phyloP scores from a whole-genome alignment of 1,140 invertebrate species.

The Pinna nobilis region DNA sequence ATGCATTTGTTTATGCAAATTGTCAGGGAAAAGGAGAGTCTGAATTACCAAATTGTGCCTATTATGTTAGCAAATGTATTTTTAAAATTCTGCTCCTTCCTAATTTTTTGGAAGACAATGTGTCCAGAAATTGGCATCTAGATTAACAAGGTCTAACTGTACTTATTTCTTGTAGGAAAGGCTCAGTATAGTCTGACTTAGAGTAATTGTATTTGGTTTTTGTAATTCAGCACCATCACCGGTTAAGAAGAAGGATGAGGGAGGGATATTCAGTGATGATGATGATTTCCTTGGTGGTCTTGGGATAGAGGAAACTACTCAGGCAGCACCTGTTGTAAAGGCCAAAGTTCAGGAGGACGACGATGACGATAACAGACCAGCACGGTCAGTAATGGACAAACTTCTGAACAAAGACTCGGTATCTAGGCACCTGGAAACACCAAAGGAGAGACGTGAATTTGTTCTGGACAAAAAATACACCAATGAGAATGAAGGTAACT shows the following conservation, averaged over 20 bases:
- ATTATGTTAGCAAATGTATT: no score
- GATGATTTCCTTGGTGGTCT: slow-evolving; percentile 55
- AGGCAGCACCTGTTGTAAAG: background rate
- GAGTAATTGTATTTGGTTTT: background rate
- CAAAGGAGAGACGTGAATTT: slow-evolving; percentile 56
- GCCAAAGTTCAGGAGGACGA: slow-evolving; percentile 28
- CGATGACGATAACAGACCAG: slow-evolving; percentile 44
- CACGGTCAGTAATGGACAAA: slow-evolving; percentile 56
- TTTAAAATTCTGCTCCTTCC: no score
- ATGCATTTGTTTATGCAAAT: no score
- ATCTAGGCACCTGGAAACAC: slow-evolving; percentile 49
- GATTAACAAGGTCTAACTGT: no score
- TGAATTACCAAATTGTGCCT: no score
- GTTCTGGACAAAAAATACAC: slow-evolving; percentile 65
- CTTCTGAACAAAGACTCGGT: slow-evolving; percentile 54
- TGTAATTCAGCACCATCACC: background rate
- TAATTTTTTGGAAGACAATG: no score
- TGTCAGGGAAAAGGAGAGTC: no score
- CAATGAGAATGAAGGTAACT: slow-evolving; percentile 35
- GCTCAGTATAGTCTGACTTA: no score
- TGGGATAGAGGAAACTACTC: slow-evolving; percentile 46
- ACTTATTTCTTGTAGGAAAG: no score
- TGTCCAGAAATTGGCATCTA: no score
- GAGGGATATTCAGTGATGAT: slow-evolving; percentile 58
- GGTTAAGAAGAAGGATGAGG: slow-evolving; percentile 49